Evolutionary conservation across 2,797 vertebrate species (phyloP), one percentile per base, ranked within the genome.

Genomic region (Coregonus ussuriensis): DNA sequence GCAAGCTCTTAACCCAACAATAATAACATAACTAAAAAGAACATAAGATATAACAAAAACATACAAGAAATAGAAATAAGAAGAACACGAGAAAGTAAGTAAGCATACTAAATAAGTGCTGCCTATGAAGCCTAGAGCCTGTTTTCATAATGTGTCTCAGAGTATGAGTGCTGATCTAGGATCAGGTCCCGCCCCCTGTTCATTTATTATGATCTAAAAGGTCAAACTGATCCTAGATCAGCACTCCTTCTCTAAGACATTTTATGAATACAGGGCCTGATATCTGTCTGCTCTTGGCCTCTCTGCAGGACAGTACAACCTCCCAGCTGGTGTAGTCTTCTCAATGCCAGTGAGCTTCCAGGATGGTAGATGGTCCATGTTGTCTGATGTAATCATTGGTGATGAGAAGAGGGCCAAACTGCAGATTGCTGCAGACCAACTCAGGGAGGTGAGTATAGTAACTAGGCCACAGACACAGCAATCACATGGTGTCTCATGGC

Each of bases 341-440:
- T 98, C 96, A 14, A 89, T 98, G 87, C 98, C 98, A 7, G 96
- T 96, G 31, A 94, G 84, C 18, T 96, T 97, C 83, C 87, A 84
- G 41, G 89, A 93, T 7, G 95, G 96, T 7, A 83, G 68, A 29
- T 99, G 96, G 96, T 81, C 87, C 1, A 89, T 89, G 69, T 14
- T 91, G 67, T 84, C 86, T 7, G 91, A 96, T 56, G 83, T 95
- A 31, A 33, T 89, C 33, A 67, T 94, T 4, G 87, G 74, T 80
- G 91, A 94, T 9, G 84, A 89, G 0, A 89, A 91, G 56, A 86
- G 84, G 80, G 79, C 88, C 53, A 86, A 69, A 82, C 93, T 98
- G 72, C 78, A 72, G 14, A 67, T 70, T 53, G 93, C 90, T 79
- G 87, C 91, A 5, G 78, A 74, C 0, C 94, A 98, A 75, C 90